A percentile compares a stretch with the other conserved stretches of the same genome.
Evolutionary conservation across 1,140 invertebrate species (phyloP).

Genomic region (Ephestia elutella): DNA sequence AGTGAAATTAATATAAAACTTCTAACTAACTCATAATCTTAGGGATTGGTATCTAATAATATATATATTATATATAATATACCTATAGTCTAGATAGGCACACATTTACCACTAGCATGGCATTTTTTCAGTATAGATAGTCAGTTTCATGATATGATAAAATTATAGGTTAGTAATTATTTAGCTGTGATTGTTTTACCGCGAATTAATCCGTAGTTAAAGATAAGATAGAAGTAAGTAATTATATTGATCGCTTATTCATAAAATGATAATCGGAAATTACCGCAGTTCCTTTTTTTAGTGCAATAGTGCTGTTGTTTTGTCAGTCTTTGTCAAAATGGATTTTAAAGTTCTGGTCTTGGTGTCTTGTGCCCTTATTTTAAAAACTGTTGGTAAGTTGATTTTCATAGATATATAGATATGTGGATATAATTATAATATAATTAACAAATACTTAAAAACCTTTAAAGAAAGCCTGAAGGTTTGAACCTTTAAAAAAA

Average conservation of each 20-base stretch:
- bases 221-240: conserved; percentile 6
- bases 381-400: conserved; percentile 23
- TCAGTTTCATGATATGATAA: neutral
- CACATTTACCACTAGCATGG: no score
- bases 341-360: conserved; percentile 23
- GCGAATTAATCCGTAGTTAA: neutral
- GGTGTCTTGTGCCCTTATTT: conserved; percentile 21
- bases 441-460: no score
- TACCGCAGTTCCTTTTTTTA: conserved; percentile 7
- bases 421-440: no score
- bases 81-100: no score
- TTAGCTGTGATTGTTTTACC: neutral
- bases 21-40: no score
- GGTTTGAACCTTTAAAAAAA: no score
- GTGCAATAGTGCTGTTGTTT: conserved; percentile 14
- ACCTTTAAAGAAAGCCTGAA: no score
- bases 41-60: no score
- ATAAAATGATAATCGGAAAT: conserved; percentile 12
- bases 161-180: neutral
- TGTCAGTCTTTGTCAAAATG: conserved; percentile 17
- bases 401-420: neutral
- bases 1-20: no score
- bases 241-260: conserved; percentile 12
- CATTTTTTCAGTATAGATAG: no score
- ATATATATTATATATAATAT: no score